These are phyloP conservation scores for Echinometra lucunter DNA, from an alignment of 53 echinoderm and acorn worm species.

Conservation along the genomic window DNA sequence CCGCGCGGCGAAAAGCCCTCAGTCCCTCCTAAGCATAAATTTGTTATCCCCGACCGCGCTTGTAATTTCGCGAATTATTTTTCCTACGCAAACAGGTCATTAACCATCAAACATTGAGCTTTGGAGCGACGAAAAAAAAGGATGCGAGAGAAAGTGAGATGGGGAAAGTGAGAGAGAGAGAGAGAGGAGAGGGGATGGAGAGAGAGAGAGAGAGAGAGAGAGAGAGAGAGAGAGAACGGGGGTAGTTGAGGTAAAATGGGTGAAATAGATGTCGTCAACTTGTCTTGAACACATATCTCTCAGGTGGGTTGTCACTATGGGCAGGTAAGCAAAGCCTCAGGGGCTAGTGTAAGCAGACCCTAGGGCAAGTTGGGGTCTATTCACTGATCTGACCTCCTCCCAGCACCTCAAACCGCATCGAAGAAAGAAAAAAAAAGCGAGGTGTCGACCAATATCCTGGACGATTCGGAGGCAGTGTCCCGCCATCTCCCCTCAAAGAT, in stretches of 20 bases:
- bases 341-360: constrained; percentile 52
- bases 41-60: constrained; percentile 55
- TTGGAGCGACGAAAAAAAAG: constrained; percentile 16
- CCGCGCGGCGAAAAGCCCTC: constrained; percentile 41
- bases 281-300: constrained; percentile 44
- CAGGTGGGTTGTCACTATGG: constrained; percentile 50
- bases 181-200: neutral
- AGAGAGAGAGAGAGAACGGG: neutral
- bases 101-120: constrained; percentile 48
- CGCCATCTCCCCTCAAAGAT: neutral
- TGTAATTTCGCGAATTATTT: constrained; percentile 63
- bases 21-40: constrained; percentile 30
- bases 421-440: neutral
- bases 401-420: neutral
- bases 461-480: neutral
- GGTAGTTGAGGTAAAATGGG: constrained; percentile 49
- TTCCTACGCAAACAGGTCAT: constrained; percentile 62
- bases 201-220: constrained; percentile 34
- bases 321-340: constrained; percentile 57
- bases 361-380: constrained; percentile 13
- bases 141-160: neutral
- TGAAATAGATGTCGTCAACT: constrained; percentile 39
- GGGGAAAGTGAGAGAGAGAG: neutral
- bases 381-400: constrained; percentile 47
- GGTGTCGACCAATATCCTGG: neutral